Base-by-base conservation (phyloP, 2,113 vertebrate species). In the Columbina picui region DNA sequence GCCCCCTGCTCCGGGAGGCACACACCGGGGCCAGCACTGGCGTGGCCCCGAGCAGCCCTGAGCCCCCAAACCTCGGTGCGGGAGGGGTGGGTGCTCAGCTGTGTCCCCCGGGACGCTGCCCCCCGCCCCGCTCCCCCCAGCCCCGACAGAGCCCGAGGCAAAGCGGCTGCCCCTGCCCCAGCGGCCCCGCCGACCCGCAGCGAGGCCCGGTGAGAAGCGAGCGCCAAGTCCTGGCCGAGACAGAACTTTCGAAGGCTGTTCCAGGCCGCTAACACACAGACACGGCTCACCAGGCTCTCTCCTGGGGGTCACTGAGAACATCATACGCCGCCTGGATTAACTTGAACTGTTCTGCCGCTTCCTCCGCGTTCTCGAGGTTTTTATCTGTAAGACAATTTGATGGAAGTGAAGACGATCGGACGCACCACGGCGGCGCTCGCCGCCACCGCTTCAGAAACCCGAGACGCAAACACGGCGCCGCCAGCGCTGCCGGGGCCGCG, bases 311-410 rank as follows among this genome's bases (percentile, higher is more conserved):
- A 89, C 99, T 99, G 55, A 99, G 97, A 10, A 99, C 99, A 16
- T 99, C 99, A 17, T 99, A 99, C 0, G 99, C 99, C 10, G 99
- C 99, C 96, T 99, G 99, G 80, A 99, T 99, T 91, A 99, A 91
- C 89, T 99, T 99, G 95, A 99, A 99, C 52, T 99, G 98, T 61
- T 99, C 99, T 0, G 99, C 98, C 1, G 99, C 99, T 64, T 99
- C 99, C 68, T 99, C 99, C 0, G 98, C 97, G 64, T 98, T 99
- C 65, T 99, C 99, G 93, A 99, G 96, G 89, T 99, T 99, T 97
- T 99, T 99, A 98, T 99, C 99, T 99, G 97, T 82, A 87, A 92
- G 87, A 19, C 55, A 94, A 94, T 16, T 30, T 19, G 90, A 41
- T 22, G 38, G 34, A 41, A 69, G 19, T 47, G 45, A 38, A 45